Evolutionary conservation across 2,113 vertebrate genomes (phyloP).

Genomic region (Synchiropus splendidus): DNA sequence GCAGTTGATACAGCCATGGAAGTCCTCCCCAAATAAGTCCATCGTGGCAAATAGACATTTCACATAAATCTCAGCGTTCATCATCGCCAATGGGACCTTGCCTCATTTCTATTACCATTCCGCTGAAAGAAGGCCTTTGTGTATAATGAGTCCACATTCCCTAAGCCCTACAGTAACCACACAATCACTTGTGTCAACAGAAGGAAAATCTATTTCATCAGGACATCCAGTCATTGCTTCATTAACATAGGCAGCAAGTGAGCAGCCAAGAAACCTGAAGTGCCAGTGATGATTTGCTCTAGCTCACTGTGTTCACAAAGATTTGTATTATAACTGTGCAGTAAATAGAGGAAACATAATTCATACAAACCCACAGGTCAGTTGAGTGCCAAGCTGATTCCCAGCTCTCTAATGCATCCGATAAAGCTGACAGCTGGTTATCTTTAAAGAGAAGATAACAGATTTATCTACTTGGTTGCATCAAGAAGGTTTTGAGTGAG

Average conservation of each 20-base stretch:
- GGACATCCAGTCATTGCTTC: slow-evolving; percentile 38
- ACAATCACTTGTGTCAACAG: slow-evolving; percentile 63
- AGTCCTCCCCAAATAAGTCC: slow-evolving; percentile 28
- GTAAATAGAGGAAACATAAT: slow-evolving; percentile 13
- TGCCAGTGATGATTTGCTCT: slow-evolving; percentile 19
- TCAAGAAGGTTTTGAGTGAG: too few species aligned
- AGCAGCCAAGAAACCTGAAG: slow-evolving; percentile 12
- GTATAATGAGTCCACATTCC: slow-evolving; percentile 50
- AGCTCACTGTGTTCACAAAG: slow-evolving; percentile 12
- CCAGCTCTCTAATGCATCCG: too few species aligned
- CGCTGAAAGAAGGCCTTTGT: slow-evolving; percentile 38
- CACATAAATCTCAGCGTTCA: slow-evolving; percentile 23
- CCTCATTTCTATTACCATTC: slow-evolving; percentile 29
- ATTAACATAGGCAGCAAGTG: slow-evolving; percentile 32
- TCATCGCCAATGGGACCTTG: slow-evolving; percentile 28
- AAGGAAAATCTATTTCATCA: slow-evolving; percentile 54
- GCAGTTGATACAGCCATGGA: slow-evolving; percentile 28
- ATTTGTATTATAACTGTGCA: slow-evolving; percentile 17
- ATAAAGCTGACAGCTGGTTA: too few species aligned
- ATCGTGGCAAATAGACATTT: slow-evolving; percentile 34
- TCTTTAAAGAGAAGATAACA: too few species aligned
- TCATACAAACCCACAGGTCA: slow-evolving; percentile 21
- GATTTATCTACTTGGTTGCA: too few species aligned
- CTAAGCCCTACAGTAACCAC: slow-evolving; percentile 47
- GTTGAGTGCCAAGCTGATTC: slow-evolving; percentile 1